Evolutionary conservation across 1,140 invertebrate genomes (phyloP).

Genomic region (Pseudobourletiella spinata): DNA sequence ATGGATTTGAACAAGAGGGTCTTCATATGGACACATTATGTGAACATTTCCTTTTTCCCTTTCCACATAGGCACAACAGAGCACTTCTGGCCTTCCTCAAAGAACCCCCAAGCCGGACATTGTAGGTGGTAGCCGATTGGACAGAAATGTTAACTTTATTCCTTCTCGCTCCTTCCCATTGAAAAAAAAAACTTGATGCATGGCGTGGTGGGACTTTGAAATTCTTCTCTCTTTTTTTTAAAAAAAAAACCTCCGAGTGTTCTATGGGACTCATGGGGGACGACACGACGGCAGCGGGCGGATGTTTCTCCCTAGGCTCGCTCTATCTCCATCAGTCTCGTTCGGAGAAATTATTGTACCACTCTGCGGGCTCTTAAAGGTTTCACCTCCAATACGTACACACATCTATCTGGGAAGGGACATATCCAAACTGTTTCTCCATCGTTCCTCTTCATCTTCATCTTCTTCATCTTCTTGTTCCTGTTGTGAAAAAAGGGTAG

Average conservation of each 20-base stretch:
- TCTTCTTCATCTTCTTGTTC: too few species aligned
- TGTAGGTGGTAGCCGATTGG: conserved; percentile 1
- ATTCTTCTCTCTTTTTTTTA: background rate
- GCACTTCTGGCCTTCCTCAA: background rate
- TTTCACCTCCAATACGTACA: background rate
- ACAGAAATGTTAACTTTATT: background rate
- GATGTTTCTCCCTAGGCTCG: conserved; percentile 3
- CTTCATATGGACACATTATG: too few species aligned
- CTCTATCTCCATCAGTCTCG: too few species aligned
- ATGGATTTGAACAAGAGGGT: background rate
- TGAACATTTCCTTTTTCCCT: background rate
- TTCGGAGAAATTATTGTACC: background rate
- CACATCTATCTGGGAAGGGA: too few species aligned
- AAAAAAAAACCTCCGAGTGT: too few species aligned
- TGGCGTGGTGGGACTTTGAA: background rate
- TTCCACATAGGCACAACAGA: background rate
- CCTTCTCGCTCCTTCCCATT: background rate
- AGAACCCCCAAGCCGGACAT: background rate
- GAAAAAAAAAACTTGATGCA: background rate
- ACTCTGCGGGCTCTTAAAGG: background rate
- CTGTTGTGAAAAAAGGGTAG: conserved; percentile 5
- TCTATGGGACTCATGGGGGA: background rate
- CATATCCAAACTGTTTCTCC: too few species aligned
- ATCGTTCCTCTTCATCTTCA: too few species aligned
- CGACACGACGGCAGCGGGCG: background rate